Evolutionary conservation across 2,888 invertebrate genomes (phyloP).

Genomic region (Myopa testacea): DNA sequence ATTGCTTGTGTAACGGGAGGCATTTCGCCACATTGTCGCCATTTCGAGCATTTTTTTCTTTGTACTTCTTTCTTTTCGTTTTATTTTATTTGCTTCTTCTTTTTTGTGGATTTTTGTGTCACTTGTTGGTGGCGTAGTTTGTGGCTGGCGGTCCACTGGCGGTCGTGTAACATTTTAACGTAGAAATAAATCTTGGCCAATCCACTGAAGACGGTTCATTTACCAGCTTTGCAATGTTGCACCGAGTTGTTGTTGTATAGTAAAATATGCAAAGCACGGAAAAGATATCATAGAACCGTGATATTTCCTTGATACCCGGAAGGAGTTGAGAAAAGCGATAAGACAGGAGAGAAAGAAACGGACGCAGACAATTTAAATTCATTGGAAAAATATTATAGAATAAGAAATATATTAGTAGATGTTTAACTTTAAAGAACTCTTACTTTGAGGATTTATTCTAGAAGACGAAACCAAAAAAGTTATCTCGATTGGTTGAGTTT

Average conservation of each 20-base stretch:
- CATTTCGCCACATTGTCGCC: constrained; percentile 35
- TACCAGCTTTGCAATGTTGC: constrained; percentile 32
- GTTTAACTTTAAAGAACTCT: too few relatives aligned
- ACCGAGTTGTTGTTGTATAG: neutral
- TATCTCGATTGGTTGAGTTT: too few relatives aligned
- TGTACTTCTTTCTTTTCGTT: neutral
- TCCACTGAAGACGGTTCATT: constrained; percentile 43
- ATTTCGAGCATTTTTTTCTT: constrained; percentile 14
- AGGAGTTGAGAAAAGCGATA: too few relatives aligned
- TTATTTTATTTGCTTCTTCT: neutral
- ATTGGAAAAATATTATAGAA: too few relatives aligned
- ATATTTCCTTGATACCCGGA: too few relatives aligned
- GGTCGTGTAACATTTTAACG: constrained; percentile 29
- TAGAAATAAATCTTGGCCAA: constrained; percentile 42
- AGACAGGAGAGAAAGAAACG: too few relatives aligned
- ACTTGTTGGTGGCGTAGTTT: constrained; percentile 22
- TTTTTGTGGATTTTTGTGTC: neutral
- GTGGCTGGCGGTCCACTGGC: neutral
- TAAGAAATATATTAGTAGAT: too few relatives aligned
- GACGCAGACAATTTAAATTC: too few relatives aligned
- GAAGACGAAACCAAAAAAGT: too few relatives aligned
- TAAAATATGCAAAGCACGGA: constrained; percentile 7
- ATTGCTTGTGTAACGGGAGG: constrained; percentile 29
- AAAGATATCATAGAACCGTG: neutral
- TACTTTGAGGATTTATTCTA: too few relatives aligned